These are phyloP conservation scores for Synanthedon formicaeformis DNA, from an alignment of 2,888 invertebrate species.

Conservation along the genomic window DNA sequence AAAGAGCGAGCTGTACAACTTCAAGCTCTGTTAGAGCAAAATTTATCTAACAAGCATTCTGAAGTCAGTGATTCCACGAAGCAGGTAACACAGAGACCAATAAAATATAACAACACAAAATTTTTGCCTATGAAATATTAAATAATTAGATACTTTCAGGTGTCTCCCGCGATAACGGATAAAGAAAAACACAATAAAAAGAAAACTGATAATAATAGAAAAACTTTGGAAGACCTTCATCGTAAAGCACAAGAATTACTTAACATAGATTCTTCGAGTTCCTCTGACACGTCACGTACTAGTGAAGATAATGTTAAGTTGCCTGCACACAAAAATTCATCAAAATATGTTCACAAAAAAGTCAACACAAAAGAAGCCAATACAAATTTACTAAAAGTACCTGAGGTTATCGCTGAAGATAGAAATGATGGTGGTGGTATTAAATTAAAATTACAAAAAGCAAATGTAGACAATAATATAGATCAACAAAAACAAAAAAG, in stretches of 20 bases:
- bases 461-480: slow-evolving; percentile 8
- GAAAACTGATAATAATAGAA: slow-evolving; percentile 6
- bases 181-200: no score
- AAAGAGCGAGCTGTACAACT: slow-evolving; percentile 33
- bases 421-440: background rate
- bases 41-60: slow-evolving; percentile 13
- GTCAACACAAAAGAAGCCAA: background rate
- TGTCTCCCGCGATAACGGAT: no score
- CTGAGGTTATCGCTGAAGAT: background rate
- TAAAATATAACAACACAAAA: no score
- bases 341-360: background rate
- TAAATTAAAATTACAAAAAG: background rate
- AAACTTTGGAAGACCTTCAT: slow-evolving; percentile 47
- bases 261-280: slow-evolving; percentile 36
- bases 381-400: background rate
- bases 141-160: no score
- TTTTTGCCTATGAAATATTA: no score
- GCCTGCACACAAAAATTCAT: background rate
- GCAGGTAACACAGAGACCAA: background rate
- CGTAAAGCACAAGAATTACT: slow-evolving; percentile 55
- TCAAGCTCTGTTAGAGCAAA: slow-evolving; percentile 35
- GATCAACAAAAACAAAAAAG: slow-evolving; percentile 3
- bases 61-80: background rate
- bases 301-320: slow-evolving; percentile 14
- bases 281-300: slow-evolving; percentile 37